Evolutionary conservation across 2,113 vertebrate species (phyloP).

Genomic region (Eleginops maclovinus): DNA sequence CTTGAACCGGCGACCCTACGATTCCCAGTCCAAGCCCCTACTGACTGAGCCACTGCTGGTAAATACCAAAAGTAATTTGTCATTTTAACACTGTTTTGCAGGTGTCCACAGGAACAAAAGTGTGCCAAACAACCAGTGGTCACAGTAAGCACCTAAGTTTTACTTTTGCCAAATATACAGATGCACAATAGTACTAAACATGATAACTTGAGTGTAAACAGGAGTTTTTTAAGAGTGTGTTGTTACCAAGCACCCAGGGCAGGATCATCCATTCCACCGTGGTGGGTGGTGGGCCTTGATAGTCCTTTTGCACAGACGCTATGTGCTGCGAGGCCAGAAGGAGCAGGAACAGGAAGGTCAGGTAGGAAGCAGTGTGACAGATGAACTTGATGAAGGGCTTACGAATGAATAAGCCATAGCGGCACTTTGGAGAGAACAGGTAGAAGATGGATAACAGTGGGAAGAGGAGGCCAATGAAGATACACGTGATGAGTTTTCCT

Average conservation of each 20-base stretch:
- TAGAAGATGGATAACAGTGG: conserved; percentile 94
- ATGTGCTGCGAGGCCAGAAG: conserved; percentile 95
- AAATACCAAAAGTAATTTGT: neutral
- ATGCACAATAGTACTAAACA: neutral
- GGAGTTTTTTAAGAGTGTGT: neutral
- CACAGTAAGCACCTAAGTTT: neutral
- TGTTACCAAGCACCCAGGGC: conserved; percentile 97
- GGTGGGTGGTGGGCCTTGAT: conserved; percentile 92
- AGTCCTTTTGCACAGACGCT: conserved; percentile 82
- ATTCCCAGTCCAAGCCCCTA: too few relatives aligned
- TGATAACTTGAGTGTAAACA: neutral
- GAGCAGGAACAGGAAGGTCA: conserved; percentile 97
- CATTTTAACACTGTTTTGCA: neutral
- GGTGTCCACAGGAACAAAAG: neutral
- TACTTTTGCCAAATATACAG: neutral
- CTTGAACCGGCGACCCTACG: too few relatives aligned
- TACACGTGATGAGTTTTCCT: conserved; percentile 92
- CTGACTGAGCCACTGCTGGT: too few relatives aligned
- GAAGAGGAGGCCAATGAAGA: conserved; percentile 95
- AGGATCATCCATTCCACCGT: conserved; percentile 98
- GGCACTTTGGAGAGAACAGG: conserved; percentile 94
- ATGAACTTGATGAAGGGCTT: conserved; percentile 99
- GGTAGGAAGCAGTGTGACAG: conserved; percentile 98
- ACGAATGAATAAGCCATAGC: conserved; percentile 93
- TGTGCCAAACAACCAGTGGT: neutral